These are phyloP conservation scores for Chionis minor DNA, from an alignment of 2,113 vertebrate species.

Conservation along the genomic window DNA sequence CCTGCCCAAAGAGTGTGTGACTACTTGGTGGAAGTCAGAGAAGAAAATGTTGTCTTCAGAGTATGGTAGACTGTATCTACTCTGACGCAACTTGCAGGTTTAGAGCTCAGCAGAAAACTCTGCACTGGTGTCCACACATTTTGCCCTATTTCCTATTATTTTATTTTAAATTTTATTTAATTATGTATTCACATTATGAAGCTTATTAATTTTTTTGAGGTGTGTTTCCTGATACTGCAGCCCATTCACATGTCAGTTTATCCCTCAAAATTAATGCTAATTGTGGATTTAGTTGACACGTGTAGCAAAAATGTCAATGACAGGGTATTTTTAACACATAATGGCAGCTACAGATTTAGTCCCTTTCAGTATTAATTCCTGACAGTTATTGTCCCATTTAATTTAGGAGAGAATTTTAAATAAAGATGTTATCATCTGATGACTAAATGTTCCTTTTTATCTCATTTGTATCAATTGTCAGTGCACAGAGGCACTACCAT, in stretches of 20 bases:
- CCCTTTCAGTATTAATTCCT: conserved; percentile 7
- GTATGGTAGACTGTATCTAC: neutral
- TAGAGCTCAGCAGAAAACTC: neutral
- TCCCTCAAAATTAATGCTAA: neutral
- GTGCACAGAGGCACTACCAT: neutral
- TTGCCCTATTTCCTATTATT: neutral
- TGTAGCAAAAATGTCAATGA: neutral
- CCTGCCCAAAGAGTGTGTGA: neutral
- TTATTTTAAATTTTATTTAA: neutral
- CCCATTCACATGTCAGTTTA: neutral
- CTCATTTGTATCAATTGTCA: conserved; percentile 22
- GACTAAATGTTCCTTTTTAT: conserved; percentile 27
- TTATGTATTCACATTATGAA: neutral
- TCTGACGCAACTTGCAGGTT: neutral
- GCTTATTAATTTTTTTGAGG: neutral
- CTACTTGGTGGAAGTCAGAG: neutral
- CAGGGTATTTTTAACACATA: conserved; percentile 20
- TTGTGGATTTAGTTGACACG: neutral
- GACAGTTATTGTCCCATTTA: conserved; percentile 14
- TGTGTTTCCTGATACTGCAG: neutral
- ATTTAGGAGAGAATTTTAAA: conserved; percentile 24
- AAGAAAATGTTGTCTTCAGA: neutral
- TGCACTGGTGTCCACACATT: neutral
- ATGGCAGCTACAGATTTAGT: conserved; percentile 2
- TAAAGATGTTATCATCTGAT: neutral